Evolutionary conservation across 2,113 vertebrate genomes (phyloP), one percentile per base, ranked within the genome.

Genomic region (Campylomormyrus tamandua): DNA sequence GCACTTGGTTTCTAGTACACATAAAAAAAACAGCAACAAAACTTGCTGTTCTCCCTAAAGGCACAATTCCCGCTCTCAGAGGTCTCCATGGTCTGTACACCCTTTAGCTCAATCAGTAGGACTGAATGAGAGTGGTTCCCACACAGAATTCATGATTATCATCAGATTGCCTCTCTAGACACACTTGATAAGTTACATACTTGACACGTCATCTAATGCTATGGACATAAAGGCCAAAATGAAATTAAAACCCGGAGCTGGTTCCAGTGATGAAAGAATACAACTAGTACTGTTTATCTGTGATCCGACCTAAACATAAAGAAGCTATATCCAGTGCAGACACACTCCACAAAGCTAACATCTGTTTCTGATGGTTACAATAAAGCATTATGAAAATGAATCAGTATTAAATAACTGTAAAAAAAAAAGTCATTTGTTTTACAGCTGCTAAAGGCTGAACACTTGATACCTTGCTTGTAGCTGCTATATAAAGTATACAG

Each of bases 381-480:
- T 88, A 90, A 90, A 80, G 85, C 62, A 66, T 90, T 80, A 87
- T 46, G 87, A 31, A 90, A 87, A 87, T 27, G n/a, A 87, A 49
- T 35, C 49, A 80, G 48, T 89, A 48, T 48, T 42, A 52, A 83
- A 66, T 56, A 52, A 50, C 74, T 42, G 48, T 53, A 50, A 53
- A 83, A 50, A 83, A 50, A 53, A 83, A 46, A 66, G 15, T 42
- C 24, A 48, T 84, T 48, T 24, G 21, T 46, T 84, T 45, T 84
- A 24, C 24, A 84, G 42, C 45, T 48, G 83, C 83, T 48, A 48
- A 24, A 84, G 74, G 42, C 24, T 84, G 83, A 83, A 56, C 74
- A 77, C 17, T 49, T 89, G 42, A 50, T 56, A 42, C 53, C 56
- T 46, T 53, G 58, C 42, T 90, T 46, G 48, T 87, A 90, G 48